phyloP scores from a whole-genome alignment of 2,888 invertebrate genomes.

The Hydrotaea cyrtoneurina region DNA sequence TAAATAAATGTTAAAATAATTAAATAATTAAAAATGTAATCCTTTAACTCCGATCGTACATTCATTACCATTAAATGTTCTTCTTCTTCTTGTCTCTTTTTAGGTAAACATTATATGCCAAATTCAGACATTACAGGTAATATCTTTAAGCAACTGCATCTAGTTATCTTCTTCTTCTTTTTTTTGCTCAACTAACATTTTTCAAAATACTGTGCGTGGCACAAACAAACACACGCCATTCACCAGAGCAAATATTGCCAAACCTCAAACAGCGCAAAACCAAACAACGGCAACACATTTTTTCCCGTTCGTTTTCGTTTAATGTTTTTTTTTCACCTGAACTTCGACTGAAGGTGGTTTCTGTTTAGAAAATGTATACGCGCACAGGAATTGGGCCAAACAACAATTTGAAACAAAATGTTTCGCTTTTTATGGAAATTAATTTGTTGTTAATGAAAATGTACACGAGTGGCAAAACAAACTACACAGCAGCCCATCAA shows the following conservation, averaged over 20 bases:
- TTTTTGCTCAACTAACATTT: no score
- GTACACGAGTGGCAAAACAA: neutral
- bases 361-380: neutral
- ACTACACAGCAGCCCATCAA: neutral
- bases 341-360: neutral
- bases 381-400: neutral
- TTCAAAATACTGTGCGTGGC: no score
- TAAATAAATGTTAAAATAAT: no score
- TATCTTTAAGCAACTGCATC: neutral
- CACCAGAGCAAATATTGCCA: neutral
- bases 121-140: neutral
- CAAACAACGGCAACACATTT: conserved; percentile 30
- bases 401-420: neutral
- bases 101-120: neutral
- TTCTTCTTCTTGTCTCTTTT: neutral
- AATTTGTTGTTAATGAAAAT: conserved; percentile 17
- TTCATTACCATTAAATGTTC: neutral
- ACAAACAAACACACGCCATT: no score
- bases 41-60: no score
- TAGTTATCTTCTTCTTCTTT: no score
- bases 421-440: neutral
- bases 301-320: conserved; percentile 6
- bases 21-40: no score
- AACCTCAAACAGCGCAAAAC: neutral
- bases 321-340: neutral